These are phyloP conservation scores for Cryptoprocta ferox DNA, from an alignment of 2,797 vertebrate genomes.

Conservation along the genomic window DNA sequence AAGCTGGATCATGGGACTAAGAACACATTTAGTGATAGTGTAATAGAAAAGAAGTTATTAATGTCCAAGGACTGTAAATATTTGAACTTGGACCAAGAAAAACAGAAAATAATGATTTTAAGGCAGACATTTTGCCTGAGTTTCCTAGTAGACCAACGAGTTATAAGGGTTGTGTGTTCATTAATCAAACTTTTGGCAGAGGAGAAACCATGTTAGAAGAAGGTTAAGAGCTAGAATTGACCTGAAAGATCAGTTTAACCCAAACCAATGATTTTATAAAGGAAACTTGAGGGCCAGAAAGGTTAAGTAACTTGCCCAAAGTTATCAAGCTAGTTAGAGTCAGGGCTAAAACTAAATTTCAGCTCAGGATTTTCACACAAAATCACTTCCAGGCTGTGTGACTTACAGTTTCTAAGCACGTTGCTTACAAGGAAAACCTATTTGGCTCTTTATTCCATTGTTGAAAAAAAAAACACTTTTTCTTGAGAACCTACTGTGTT, in stretches of 20 bases:
- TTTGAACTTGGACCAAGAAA: not conserved
- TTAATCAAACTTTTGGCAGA: slow-evolving; percentile 57
- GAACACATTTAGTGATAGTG: not conserved
- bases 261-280: slow-evolving; percentile 42
- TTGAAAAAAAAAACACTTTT: not conserved
- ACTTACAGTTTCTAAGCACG: not conserved
- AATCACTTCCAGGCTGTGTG: not conserved
- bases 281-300: not conserved
- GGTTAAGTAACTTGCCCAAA: slow-evolving; percentile 9
- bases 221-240: slow-evolving; percentile 44
- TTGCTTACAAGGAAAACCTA: not conserved
- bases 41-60: not conserved
- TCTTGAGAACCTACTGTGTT: not conserved
- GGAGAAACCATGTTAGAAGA: slow-evolving; percentile 18
- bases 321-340: not conserved
- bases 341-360: slow-evolving; percentile 9
- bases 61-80: slow-evolving; percentile 12
- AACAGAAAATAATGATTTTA: slow-evolving; percentile 39
- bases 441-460: not conserved
- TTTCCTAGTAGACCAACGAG: not conserved
- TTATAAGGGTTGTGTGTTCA: not conserved
- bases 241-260: slow-evolving; percentile 47
- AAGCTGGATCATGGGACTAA: not conserved
- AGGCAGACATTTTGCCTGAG: not conserved
- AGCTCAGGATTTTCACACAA: not conserved